These are phyloP conservation scores for Ibidorhyncha struthersii DNA, from an alignment of 2,113 vertebrate genomes.

Conservation along the genomic window DNA sequence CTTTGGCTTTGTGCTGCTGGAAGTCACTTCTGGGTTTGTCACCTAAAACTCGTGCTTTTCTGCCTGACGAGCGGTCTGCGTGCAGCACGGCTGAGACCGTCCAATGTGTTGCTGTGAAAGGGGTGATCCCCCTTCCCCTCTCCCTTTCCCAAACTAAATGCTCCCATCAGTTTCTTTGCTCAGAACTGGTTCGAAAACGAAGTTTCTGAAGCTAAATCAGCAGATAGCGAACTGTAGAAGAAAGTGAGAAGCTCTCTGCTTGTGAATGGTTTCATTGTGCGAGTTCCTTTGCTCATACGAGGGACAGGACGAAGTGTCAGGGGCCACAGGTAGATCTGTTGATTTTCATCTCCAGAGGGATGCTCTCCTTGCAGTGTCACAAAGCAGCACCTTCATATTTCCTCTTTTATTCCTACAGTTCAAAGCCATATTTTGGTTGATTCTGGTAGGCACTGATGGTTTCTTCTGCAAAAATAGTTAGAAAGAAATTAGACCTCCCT, in stretches of 20 bases:
- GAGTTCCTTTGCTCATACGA: neutral
- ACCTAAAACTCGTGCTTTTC: neutral
- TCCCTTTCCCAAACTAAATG: neutral
- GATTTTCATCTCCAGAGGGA: neutral
- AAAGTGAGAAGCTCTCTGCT: neutral
- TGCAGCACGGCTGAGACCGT: neutral
- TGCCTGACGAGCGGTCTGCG: neutral
- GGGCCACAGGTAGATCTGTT: neutral
- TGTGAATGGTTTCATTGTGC: neutral
- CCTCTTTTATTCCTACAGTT: neutral
- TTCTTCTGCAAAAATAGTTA: neutral
- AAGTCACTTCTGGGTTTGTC: neutral
- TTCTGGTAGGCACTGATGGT: neutral
- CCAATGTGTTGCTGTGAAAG: fast-evolving
- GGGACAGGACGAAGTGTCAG: neutral
- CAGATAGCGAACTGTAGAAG: neutral
- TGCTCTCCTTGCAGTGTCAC: neutral
- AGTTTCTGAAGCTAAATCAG: neutral
- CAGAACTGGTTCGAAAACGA: neutral
- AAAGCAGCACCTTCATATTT: neutral
- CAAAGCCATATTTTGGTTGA: neutral
- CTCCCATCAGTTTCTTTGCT: neutral
- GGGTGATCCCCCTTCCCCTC: neutral
- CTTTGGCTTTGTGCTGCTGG: neutral
- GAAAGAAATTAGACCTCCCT: neutral